These are phyloP conservation scores for Hydrotaea cyrtoneurina DNA, from an alignment of 2,888 invertebrate species.

Conservation along the genomic window DNA sequence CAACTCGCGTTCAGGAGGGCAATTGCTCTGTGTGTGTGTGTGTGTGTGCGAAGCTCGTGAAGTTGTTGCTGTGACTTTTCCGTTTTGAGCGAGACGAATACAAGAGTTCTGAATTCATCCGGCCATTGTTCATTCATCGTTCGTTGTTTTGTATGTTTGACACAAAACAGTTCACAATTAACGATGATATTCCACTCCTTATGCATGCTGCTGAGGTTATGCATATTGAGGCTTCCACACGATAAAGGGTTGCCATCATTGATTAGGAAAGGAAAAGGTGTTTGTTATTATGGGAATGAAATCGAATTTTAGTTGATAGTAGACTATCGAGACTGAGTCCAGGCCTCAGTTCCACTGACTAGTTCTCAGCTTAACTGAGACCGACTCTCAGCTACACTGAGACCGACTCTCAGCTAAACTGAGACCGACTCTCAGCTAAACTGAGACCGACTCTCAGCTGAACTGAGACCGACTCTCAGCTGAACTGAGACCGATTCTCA, in stretches of 20 bases:
- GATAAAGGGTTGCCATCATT: not conserved
- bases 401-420: no score
- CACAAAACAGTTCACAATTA: slow-evolving; percentile 50
- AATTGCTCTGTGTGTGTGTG: not conserved
- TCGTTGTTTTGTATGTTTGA: slow-evolving; percentile 35
- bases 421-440: no score
- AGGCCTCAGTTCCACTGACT: no score
- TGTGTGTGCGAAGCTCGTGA: not conserved
- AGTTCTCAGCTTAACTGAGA: no score
- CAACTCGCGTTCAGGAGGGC: not conserved
- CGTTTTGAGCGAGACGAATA: slow-evolving; percentile 13
- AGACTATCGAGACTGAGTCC: no score
- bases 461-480: no score
- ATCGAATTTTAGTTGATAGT: no score
- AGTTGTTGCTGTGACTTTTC: slow-evolving; percentile 17
- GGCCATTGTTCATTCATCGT: slow-evolving; percentile 9
- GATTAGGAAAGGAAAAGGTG: not conserved
- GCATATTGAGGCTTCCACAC: not conserved
- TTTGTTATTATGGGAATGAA: no score
- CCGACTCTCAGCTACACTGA: no score
- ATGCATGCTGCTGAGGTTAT: not conserved
- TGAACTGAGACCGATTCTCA: no score
- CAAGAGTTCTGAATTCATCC: slow-evolving; percentile 14
- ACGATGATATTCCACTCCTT: slow-evolving; percentile 10
- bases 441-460: no score